Percentiles rank a stretch among this genome's conserved stretches.
phyloP scores from a whole-genome alignment of 1,140 invertebrate species.

The Pygmarrhopalites habei region DNA sequence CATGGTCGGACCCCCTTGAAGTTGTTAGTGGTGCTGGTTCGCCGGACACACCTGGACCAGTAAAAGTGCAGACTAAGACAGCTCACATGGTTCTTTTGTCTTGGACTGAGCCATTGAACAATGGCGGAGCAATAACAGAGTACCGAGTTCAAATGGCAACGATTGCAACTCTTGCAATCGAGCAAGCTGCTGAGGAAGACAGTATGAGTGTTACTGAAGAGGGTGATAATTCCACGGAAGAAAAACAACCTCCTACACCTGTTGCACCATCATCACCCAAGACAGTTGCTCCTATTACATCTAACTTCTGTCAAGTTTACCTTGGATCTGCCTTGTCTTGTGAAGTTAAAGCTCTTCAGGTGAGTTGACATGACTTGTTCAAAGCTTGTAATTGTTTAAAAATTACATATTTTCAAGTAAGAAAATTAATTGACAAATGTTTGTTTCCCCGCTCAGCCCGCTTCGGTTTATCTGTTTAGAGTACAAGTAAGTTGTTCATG shows the following conservation, averaged over 20 bases:
- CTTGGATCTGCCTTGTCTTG: slow-evolving; percentile 48
- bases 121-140: slow-evolving; percentile 68
- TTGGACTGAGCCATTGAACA: slow-evolving; percentile 67
- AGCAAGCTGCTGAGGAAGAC: not conserved
- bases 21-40: slow-evolving; percentile 71
- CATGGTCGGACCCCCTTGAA: slow-evolving; percentile 64
- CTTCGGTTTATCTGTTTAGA: slow-evolving; percentile 68
- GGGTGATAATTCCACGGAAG: slow-evolving; percentile 19
- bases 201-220: not conserved
- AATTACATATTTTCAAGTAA: too few species aligned
- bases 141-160: slow-evolving; percentile 68
- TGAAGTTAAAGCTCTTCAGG: slow-evolving; percentile 63
- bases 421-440: too few species aligned
- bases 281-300: not conserved
- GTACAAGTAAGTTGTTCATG: slow-evolving; percentile 51
- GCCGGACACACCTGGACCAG: slow-evolving; percentile 58
- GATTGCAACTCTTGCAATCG: slow-evolving; percentile 42
- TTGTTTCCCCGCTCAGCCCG: too few species aligned
- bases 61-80: slow-evolving; percentile 52
- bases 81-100: slow-evolving; percentile 58
- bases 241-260: slow-evolving; percentile 30
- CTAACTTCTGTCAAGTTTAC: slow-evolving; percentile 44
- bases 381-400: too few species aligned
- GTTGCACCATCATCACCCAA: slow-evolving; percentile 21
- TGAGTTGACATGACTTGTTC: too few species aligned